Conservation (phyloP, 2,797 vertebrate species). For the Sebastiscus albofasciatus region DNA sequence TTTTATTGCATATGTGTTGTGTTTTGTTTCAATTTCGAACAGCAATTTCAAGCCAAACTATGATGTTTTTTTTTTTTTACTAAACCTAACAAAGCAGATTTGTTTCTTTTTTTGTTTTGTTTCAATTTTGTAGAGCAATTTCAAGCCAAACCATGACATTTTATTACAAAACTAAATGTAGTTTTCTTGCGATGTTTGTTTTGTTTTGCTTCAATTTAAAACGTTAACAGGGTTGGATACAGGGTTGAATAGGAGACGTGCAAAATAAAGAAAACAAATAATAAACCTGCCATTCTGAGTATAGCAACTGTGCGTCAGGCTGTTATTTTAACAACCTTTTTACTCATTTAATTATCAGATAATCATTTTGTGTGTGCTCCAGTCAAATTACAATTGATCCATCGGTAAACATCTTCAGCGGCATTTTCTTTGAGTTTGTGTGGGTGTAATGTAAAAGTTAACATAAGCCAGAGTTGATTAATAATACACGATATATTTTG, state of each 20-base stretch:
- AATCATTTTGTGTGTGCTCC: background rate
- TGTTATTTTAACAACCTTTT: background rate
- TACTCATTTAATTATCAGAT: background rate
- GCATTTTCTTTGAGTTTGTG: constrained; percentile 15
- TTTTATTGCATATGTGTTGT: too few species aligned
- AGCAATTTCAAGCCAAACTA: too few species aligned
- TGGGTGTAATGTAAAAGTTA: constrained; percentile 10
- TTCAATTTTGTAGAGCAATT: too few species aligned
- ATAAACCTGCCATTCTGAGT: background rate
- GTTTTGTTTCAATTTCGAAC: too few species aligned
- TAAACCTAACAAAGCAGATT: too few species aligned
- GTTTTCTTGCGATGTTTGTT: background rate
- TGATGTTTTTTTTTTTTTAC: too few species aligned
- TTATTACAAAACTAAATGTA: too few species aligned
- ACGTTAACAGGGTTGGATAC: background rate
- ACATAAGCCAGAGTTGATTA: constrained; percentile 29
- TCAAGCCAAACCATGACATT: too few species aligned
- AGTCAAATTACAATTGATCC: background rate
- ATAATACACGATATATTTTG: constrained; percentile 23
- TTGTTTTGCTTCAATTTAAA: background rate
- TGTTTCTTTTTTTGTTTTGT: too few species aligned
- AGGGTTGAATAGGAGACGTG: background rate
- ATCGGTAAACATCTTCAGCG: background rate
- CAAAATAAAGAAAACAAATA: background rate
- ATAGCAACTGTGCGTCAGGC: background rate